Conservation (phyloP, 2,888 invertebrate genomes). For the Euplexia lucipara region DNA sequence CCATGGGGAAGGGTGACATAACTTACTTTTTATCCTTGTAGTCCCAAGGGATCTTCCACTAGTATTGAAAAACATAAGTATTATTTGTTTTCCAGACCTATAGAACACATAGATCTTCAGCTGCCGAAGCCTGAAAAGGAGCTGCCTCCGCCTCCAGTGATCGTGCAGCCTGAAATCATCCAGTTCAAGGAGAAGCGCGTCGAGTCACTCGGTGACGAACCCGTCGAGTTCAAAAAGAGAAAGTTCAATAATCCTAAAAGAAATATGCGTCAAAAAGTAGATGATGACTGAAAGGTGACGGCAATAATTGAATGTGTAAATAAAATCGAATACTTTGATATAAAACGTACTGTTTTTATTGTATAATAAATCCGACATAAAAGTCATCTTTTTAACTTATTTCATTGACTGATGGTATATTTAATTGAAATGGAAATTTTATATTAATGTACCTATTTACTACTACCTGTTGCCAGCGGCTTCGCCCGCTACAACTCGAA, state of each 20-base stretch:
- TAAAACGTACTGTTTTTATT: slow-evolving; percentile 2
- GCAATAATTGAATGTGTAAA: slow-evolving; percentile 47
- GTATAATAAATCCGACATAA: too few species aligned
- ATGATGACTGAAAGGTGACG: slow-evolving; percentile 89
- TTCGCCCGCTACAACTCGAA: too few species aligned
- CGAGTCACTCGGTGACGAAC: slow-evolving; percentile 88
- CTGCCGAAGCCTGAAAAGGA: slow-evolving; percentile 91
- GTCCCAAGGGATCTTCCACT: too few species aligned
- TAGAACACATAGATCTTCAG: slow-evolving; percentile 92
- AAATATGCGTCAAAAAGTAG: slow-evolving; percentile 92
- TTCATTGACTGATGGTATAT: too few species aligned
- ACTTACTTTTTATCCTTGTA: too few species aligned
- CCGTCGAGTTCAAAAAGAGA: slow-evolving; percentile 93
- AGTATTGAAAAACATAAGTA: not conserved
- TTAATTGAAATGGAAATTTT: too few species aligned
- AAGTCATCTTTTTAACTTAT: too few species aligned
- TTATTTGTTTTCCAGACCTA: slow-evolving; percentile 78
- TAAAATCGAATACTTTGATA: slow-evolving; percentile 30
- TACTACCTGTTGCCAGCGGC: too few species aligned
- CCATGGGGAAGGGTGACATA: too few species aligned
- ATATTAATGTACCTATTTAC: too few species aligned
- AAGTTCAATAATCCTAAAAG: slow-evolving; percentile 91
- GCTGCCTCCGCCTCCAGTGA: slow-evolving; percentile 83
- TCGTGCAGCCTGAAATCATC: slow-evolving; percentile 84
- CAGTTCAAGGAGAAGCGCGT: slow-evolving; percentile 92